phyloP scores from a whole-genome alignment of 2,888 invertebrate species.

The Tridacna crocea region DNA sequence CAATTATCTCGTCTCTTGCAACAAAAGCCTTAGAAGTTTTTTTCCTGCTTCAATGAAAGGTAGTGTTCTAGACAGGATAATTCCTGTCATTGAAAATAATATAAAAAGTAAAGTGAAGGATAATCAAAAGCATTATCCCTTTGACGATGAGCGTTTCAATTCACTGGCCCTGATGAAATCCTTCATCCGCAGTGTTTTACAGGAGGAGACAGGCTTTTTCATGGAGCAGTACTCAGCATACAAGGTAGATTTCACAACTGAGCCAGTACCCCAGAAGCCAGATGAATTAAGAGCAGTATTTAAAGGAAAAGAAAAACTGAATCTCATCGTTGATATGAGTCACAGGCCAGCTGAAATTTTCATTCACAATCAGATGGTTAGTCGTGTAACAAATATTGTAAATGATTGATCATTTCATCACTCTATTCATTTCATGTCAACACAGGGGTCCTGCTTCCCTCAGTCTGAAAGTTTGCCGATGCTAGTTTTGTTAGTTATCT shows the following conservation, averaged over 20 bases:
- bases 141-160: neutral
- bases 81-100: neutral
- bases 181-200: constrained; percentile 16
- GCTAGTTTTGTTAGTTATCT: no score
- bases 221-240: neutral
- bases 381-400: neutral
- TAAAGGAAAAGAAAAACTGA: constrained; percentile 5
- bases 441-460: no score
- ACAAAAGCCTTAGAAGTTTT: constrained; percentile 17
- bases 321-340: constrained; percentile 21
- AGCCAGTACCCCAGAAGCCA: neutral
- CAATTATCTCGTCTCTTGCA: neutral
- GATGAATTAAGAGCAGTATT: constrained; percentile 13
- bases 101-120: constrained; percentile 18
- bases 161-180: constrained; percentile 21
- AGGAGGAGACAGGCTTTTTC: constrained; percentile 8
- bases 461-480: no score
- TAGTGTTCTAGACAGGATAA: constrained; percentile 7
- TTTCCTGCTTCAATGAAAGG: constrained; percentile 25
- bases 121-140: constrained; percentile 8
- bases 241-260: constrained; percentile 1
- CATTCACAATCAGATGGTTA: neutral
- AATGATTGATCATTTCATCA: no score
- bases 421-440: no score
- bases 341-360: neutral